Conservation (phyloP, 2,113 vertebrate species). For the Mesoclemmys tuberculata region DNA sequence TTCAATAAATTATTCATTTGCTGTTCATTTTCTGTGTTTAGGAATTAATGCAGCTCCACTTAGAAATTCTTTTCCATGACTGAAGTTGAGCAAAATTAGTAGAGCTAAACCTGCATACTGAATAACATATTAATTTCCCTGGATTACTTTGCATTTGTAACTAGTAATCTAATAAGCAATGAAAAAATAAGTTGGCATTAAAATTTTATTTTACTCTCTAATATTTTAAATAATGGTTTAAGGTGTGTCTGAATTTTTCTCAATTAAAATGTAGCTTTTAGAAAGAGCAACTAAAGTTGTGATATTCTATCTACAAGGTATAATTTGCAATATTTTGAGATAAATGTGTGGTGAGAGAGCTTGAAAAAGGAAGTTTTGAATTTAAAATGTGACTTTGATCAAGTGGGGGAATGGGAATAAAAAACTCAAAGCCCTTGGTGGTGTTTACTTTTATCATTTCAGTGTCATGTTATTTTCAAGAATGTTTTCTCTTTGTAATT, state of each 20-base stretch:
- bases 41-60: constrained; percentile 68
- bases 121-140: not conserved
- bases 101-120: not conserved
- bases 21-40: constrained; percentile 64
- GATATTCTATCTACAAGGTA: not conserved
- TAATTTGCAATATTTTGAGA: not conserved
- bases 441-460: constrained; percentile 37
- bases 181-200: not conserved
- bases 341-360: not conserved
- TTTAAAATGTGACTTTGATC: not conserved
- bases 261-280: not conserved
- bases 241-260: not conserved
- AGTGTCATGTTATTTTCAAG: not conserved
- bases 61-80: constrained; percentile 28
- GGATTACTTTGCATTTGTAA: not conserved
- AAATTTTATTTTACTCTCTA: not conserved
- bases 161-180: not conserved
- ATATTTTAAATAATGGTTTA: not conserved
- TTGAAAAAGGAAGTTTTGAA: not conserved
- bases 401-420: not conserved
- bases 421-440: not conserved
- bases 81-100: not conserved
- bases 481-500: constrained; percentile 16
- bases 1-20: constrained; percentile 71
- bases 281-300: not conserved